Evolutionary conservation across 2,888 invertebrate genomes (phyloP), one percentile per base, ranked within the genome.

Genomic region (Neria commutata): DNA sequence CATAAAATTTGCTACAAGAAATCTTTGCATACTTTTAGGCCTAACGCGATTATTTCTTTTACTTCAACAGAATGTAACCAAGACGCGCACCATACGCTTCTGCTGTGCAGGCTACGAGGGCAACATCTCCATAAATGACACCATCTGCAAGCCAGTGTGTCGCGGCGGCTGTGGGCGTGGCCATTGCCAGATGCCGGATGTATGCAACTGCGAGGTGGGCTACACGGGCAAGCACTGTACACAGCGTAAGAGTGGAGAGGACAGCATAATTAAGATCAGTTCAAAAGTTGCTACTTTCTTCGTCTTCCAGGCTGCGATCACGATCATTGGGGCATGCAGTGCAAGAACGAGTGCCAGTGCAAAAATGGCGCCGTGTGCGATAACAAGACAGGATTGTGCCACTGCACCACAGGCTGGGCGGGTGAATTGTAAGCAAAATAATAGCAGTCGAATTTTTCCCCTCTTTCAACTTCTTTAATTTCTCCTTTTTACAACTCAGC

Each of bases 31-130:
- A 62, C 1, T 42, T 57, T 65, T 47, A 60, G 63, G 63, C 54
- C 33, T n/a, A 11, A 10, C 19, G 6, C 4, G n/a, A 37, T 37
- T 14, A 37, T n/a, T 4, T 8, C 37, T 42, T 42, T 19, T 42
- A 14, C 8, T 58, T 51, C 83, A 84, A 23, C 81, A 92, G 92
- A 87, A 87, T 57, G 86, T 89, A 71, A 86, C 87, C 71, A 85
- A 87, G 66, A 87, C 85, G 6, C 87, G 87, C 51, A 86, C 85
- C 26, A 86, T 91, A 23, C 86, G 88, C 24, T 87, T 88, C 42
- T 93, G 93, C 80, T 93, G 93, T 73, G 86, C 88, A 56, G 92
- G 92, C 29, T 93, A 88, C 78, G 72, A 73, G 59, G 85, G 86
- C 78, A 85, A 85, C 54, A 72, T 77, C 4, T 75, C 77, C 46